These are phyloP conservation scores for Conops quadrifasciatus DNA, from an alignment of 2,888 invertebrate species.

Conservation along the genomic window DNA sequence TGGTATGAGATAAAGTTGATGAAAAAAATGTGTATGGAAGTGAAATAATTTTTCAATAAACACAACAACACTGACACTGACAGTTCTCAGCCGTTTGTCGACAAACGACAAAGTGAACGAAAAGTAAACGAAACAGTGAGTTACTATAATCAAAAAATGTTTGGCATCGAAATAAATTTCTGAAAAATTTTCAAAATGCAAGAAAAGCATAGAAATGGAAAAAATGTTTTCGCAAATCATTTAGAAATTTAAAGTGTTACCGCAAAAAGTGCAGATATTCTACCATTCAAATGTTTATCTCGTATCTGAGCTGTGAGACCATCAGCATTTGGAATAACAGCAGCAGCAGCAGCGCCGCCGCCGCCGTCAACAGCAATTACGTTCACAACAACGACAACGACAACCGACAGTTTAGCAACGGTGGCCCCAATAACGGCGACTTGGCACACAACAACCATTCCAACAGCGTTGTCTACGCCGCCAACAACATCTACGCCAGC, in stretches of 20 bases:
- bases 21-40: not conserved
- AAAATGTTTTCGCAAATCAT: not conserved
- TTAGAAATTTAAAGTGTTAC: not conserved
- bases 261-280: not conserved
- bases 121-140: not conserved
- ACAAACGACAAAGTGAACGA: constrained; percentile 3
- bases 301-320: constrained; percentile 53
- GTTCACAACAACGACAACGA: constrained; percentile 44
- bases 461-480: constrained; percentile 40
- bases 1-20: constrained; percentile 12
- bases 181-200: constrained; percentile 1
- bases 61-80: not conserved
- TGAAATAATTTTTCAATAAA: too few species aligned
- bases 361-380: constrained; percentile 21
- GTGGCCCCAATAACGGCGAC: constrained; percentile 33
- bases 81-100: not conserved
- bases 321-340: constrained; percentile 22
- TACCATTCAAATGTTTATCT: constrained; percentile 51
- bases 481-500: too few species aligned
- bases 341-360: constrained; percentile 30
- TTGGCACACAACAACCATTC: constrained; percentile 44
- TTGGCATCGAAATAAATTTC: not conserved
- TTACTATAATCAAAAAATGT: constrained; percentile 29
- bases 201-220: not conserved
- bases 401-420: constrained; percentile 9